These are phyloP conservation scores for Drosophila athabasca DNA, from an alignment of 1,140 invertebrate genomes.

Conservation along the genomic window DNA sequence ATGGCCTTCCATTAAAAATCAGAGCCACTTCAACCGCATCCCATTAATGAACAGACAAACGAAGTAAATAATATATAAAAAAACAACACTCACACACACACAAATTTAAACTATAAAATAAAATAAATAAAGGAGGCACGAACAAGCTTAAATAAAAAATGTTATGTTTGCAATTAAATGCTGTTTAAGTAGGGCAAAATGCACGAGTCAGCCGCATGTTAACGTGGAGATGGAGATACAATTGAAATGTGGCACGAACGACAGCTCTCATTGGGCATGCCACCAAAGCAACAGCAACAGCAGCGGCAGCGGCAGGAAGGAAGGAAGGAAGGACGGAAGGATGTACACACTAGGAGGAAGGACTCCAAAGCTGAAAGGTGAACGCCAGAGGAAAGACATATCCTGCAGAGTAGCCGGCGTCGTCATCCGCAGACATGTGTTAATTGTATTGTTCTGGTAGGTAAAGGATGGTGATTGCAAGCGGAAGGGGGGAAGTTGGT, in stretches of 20 bases:
- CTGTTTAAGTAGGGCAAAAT: no score
- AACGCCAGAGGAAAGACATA: slow-evolving; percentile 25
- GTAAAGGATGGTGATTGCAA: background rate
- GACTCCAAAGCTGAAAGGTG: slow-evolving; percentile 17
- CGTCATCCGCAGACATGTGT: slow-evolving; percentile 66
- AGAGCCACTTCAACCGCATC: background rate
- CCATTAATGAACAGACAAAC: slow-evolving; percentile 19
- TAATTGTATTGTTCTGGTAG: slow-evolving; percentile 52
- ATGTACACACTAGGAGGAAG: background rate
- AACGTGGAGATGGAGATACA: slow-evolving; percentile 21
- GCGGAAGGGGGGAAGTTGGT: slow-evolving; percentile 1
- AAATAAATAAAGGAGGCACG: no score
- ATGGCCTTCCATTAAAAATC: background rate
- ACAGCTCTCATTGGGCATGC: slow-evolving; percentile 16
- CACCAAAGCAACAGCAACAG: background rate
- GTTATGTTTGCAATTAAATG: no score
- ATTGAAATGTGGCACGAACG: slow-evolving; percentile 8
- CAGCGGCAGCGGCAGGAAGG: background rate
- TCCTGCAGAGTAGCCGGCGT: slow-evolving; percentile 46
- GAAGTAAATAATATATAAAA: slow-evolving; percentile 11
- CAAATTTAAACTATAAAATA: no score
- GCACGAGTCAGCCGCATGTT: slow-evolving; percentile 19
- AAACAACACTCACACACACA: no score
- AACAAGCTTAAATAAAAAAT: no score
- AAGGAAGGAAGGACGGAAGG: slow-evolving; percentile 28